Evolutionary conservation across 2,113 vertebrate species (phyloP).

Genomic region (Coracopsis vasa): DNA sequence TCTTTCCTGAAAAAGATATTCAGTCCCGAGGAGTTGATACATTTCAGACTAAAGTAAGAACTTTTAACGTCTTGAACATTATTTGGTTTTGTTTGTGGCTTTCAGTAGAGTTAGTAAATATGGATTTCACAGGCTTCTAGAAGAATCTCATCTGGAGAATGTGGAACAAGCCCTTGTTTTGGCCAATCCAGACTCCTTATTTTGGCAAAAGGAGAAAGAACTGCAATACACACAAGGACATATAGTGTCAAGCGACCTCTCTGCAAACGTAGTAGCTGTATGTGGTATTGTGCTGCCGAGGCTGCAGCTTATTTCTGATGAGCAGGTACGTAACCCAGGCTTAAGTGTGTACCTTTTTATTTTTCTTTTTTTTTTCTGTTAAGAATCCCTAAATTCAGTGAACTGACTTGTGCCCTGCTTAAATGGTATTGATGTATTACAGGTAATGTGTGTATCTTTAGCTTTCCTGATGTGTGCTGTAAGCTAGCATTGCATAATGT

Average conservation of each 20-base stretch:
- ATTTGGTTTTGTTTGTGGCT: neutral
- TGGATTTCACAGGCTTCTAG: slow-evolving; percentile 78
- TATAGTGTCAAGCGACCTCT: slow-evolving; percentile 86
- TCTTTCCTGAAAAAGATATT: slow-evolving; percentile 93
- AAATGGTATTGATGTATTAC: accelerated
- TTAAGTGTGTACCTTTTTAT: neutral
- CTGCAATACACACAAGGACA: slow-evolving; percentile 79
- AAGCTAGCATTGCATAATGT: neutral
- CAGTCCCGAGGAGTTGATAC: slow-evolving; percentile 86
- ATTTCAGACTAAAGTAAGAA: slow-evolving; percentile 91
- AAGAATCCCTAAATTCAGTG: neutral
- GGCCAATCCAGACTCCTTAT: slow-evolving; percentile 80
- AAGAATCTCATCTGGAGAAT: slow-evolving; percentile 86
- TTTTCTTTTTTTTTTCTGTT: neutral
- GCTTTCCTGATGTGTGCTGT: neutral
- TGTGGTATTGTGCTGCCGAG: slow-evolving; percentile 89
- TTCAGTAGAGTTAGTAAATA: neutral
- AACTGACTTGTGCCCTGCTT: neutral
- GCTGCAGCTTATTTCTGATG: slow-evolving; percentile 41
- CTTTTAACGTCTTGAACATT: neutral
- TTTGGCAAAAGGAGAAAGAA: slow-evolving; percentile 83
- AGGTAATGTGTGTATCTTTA: neutral
- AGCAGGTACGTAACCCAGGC: slow-evolving; percentile 72
- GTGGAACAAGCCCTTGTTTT: slow-evolving; percentile 87
- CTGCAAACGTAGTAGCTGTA: slow-evolving; percentile 83